Base-by-base conservation (phyloP, 1,140 invertebrate species). In the Rhopalosiphum maidis region DNA sequence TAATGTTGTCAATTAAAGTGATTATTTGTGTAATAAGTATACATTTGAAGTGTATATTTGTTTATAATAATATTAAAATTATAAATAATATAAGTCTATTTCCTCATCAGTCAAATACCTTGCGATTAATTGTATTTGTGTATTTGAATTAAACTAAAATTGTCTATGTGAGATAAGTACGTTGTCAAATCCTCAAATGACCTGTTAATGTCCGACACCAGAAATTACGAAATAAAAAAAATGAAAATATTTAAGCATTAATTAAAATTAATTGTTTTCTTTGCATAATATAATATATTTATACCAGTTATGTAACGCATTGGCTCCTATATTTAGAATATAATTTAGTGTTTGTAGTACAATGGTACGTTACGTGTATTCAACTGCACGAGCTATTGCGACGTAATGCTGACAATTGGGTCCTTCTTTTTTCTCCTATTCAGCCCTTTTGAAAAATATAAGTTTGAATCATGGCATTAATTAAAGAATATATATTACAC, bases 191-290 rank as follows among this genome's bases (percentile, higher is more conserved):
- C 41, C 41, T 77, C 60, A 18, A 77, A 15, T 77, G 15, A 11
- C 30, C 60, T 77, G 30, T 35, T 77, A n/a, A 35, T 77, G 60
- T 15, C 60, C 30, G 15, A 9, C 21, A 35, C n/a, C 46, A 22
- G 15, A 30, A 21, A 88, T 35, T 48, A 35, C 6, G 86, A 88
- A 88, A 48, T 88, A n/a, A 54, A 89, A 87, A 86, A 37, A 89
- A 41, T 37, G n/a, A 51, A 46, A 88, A 22, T 55, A 89, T n/a
- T n/a, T 43, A 11, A n/a, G 23, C 30, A 54, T 37, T 48, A 54
- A 88, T 88, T 48, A 88, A 88, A 88, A 88, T 54, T 35, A 88
- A 51, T 51, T 35, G 87, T 88, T 88, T 51, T 48, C 18, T 87
- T 48, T n/a, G 46, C 7, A 87, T 51, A 85, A 41, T 48, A 48